Evolutionary conservation across 1,140 invertebrate genomes (phyloP).

Genomic region (Papilio helenus): DNA sequence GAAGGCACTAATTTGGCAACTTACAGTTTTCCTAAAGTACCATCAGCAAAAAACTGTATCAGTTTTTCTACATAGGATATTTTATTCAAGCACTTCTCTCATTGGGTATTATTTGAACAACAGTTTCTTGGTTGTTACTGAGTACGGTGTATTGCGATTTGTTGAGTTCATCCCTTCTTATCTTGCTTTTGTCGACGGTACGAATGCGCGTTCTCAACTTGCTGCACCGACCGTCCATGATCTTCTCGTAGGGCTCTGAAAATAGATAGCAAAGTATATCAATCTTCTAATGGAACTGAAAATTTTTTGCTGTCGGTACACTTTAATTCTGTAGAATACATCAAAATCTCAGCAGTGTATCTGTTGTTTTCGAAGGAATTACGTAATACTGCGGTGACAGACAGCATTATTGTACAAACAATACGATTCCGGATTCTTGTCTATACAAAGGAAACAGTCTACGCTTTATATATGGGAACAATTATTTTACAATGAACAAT

Average conservation of each 20-base stretch:
- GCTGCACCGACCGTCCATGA: constrained; percentile 71
- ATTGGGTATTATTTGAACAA: constrained; percentile 62
- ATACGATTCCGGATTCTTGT: constrained; percentile 4
- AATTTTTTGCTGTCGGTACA: too few relatives aligned
- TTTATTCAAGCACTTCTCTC: constrained; percentile 18
- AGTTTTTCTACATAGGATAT: neutral
- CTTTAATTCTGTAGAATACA: neutral
- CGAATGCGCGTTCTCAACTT: constrained; percentile 69
- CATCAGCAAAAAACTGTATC: constrained; percentile 4
- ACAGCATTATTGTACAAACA: neutral
- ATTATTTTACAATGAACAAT: constrained; percentile 5
- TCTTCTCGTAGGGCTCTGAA: constrained; percentile 72
- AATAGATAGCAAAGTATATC: constrained; percentile 22
- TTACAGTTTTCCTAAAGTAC: constrained; percentile 8
- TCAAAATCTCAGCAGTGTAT: constrained; percentile 31
- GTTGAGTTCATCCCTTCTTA: constrained; percentile 68
- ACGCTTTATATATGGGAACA: neutral
- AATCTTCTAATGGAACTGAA: too few relatives aligned
- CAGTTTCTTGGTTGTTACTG: constrained; percentile 58
- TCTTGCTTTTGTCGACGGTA: constrained; percentile 64
- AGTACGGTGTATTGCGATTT: constrained; percentile 69
- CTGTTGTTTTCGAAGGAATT: neutral
- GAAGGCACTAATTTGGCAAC: constrained; percentile 7
- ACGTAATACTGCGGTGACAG: neutral
- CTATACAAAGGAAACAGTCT: neutral